phyloP scores from a whole-genome alignment of 37 sponge, comb jelly and placozoan genomes.

The Oopsacas minuta region DNA sequence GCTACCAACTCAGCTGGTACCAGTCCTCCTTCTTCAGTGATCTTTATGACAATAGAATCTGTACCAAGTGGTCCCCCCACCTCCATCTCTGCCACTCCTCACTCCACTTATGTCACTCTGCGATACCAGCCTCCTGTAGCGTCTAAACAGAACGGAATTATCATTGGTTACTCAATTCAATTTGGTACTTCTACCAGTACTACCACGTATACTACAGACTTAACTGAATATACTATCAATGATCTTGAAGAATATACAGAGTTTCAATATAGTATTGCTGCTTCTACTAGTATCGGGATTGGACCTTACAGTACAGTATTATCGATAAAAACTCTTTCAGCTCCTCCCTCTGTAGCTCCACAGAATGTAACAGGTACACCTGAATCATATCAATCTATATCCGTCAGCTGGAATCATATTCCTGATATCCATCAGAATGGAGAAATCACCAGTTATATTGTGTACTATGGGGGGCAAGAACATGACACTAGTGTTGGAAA shows the following conservation, averaged over 20 bases:
- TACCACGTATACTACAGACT: neutral
- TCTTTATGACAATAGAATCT: neutral
- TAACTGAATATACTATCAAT: neutral
- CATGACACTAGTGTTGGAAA: neutral
- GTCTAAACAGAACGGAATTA: neutral
- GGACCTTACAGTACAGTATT: neutral
- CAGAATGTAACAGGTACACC: constrained; percentile 1
- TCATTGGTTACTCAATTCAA: neutral
- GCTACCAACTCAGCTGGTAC: neutral
- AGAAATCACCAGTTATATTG: neutral
- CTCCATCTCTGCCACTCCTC: neutral
- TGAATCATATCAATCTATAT: neutral
- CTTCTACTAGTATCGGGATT: neutral
- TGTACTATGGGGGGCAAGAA: neutral
- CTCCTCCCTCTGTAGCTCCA: neutral
- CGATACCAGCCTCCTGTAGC: neutral
- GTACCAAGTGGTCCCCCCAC: neutral
- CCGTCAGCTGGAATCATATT: neutral
- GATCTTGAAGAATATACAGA: neutral
- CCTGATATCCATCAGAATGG: neutral
- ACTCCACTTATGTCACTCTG: neutral
- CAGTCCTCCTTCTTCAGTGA: neutral
- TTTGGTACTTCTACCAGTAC: neutral
- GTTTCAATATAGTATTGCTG: neutral
- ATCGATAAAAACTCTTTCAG: neutral